Base-by-base conservation (phyloP, 2,888 invertebrate genomes). In the Leptinotarsa tumamoca region DNA sequence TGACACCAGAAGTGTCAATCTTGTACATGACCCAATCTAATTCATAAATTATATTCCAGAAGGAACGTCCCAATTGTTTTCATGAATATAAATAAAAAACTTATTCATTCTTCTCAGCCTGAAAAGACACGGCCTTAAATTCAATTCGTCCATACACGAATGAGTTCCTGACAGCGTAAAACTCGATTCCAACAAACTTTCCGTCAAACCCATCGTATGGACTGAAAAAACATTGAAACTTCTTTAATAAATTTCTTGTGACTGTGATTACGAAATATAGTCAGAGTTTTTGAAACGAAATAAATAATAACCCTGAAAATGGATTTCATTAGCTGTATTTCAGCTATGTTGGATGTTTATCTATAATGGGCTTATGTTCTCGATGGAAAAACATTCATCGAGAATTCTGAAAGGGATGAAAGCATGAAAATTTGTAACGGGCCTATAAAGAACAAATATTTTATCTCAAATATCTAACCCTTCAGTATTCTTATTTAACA, bases 121-220 rank as follows among this genome's bases (percentile, higher is more conserved):
- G 2, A 21, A 27, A 23, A 58, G 58, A 58, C 21, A 58, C 14
- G 15, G 15, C 15, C 58, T 58, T 21, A 58, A 58, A 58, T 58
- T 58, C 23, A 14, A 14, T 58, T 58, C 58, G 23, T 58, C 58
- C 58, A 14, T 58, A 23, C 58, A 58, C 23, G 58, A 58, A 18
- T 18, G 13, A 54, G 18, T 54, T 54, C 54, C 18, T 54, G 54
- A 58, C 58, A 58, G 58, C 58, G 23, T 13, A 27, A 58, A 58
- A 58, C 58, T 58, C 58, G 21, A 58, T 58, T 58, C 58, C 23
- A 23, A 58, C 58, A 58, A 58, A 58, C 23, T 58, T 58, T 58
- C 21, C 58, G 18, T 58, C 58, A 23, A 21, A 23, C 58, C 2
- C 23, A 58, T 58, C 58, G 58, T 58, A 18, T 18, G 23, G 23